Conservation (phyloP, 2,113 vertebrate genomes). For the Cebus imitator region DNA sequence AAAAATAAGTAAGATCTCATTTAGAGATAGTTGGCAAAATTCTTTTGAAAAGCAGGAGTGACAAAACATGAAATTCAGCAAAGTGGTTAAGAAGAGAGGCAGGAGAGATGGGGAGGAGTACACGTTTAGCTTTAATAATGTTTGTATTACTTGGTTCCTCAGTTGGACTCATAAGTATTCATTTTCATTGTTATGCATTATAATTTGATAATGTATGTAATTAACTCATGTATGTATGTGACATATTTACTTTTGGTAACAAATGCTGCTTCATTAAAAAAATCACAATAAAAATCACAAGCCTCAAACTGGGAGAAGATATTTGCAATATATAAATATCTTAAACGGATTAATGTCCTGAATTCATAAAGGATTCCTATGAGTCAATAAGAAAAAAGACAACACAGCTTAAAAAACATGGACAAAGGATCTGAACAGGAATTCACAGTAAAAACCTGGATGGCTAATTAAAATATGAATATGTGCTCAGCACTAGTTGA, state of each 20-base stretch:
- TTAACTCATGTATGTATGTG: neutral
- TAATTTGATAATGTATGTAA: neutral
- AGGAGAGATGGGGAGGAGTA: no score
- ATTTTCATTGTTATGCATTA: conserved; percentile 5
- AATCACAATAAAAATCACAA: neutral
- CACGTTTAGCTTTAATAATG: neutral
- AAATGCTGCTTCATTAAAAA: conserved; percentile 3
- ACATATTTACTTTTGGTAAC: neutral
- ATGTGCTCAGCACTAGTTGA: neutral
- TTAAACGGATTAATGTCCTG: neutral
- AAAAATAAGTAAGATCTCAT: neutral
- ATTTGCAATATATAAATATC: neutral
- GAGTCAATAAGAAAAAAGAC: neutral
- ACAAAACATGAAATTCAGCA: neutral
- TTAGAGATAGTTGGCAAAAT: neutral
- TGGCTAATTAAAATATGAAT: neutral
- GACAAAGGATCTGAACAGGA: neutral
- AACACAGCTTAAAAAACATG: neutral
- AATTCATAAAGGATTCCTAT: neutral
- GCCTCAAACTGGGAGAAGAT: neutral
- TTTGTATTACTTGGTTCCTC: neutral
- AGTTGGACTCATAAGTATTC: neutral
- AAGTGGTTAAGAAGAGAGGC: neutral
- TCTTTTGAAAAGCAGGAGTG: conserved; percentile 27
- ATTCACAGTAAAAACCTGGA: neutral